Evolutionary conservation across 2,113 vertebrate species (phyloP).

Genomic region (Gallinago media): DNA sequence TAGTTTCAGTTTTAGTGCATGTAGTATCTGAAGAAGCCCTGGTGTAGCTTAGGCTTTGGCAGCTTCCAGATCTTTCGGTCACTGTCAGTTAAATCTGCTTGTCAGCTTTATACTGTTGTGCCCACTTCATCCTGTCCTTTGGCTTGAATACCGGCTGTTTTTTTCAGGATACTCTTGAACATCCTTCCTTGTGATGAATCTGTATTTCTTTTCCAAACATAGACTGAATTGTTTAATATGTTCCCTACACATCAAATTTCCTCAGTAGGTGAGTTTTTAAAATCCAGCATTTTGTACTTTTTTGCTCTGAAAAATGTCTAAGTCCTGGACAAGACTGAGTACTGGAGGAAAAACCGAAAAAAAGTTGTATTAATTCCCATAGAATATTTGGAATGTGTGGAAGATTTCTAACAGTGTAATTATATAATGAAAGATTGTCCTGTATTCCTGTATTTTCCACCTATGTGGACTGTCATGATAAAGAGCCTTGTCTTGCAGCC

Average conservation of each 20-base stretch:
- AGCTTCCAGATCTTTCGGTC: slow-evolving; percentile 36
- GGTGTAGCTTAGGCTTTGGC: slow-evolving; percentile 15
- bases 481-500: not conserved
- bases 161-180: slow-evolving; percentile 59
- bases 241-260: not conserved
- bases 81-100: slow-evolving; percentile 51
- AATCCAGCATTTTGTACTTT: slow-evolving; percentile 8
- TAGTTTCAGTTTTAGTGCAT: not conserved
- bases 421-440: not conserved
- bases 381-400: not conserved
- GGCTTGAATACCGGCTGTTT: slow-evolving; percentile 13
- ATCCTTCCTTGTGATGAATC: slow-evolving; percentile 53
- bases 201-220: slow-evolving; percentile 57
- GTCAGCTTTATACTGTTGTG: slow-evolving; percentile 50
- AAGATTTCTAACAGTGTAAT: not conserved
- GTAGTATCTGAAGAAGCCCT: slow-evolving; percentile 18
- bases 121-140: slow-evolving; percentile 61
- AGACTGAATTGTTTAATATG: slow-evolving; percentile 17
- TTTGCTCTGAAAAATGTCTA: not conserved
- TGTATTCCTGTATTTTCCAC: not conserved
- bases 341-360: not conserved
- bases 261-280: not conserved
- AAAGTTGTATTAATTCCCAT: not conserved
- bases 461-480: not conserved
- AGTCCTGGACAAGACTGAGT: not conserved